Percentiles rank a stretch among this genome's conserved stretches.
Conservation (phyloP, 2,113 vertebrate genomes). For the Prionailurus bengalensis region DNA sequence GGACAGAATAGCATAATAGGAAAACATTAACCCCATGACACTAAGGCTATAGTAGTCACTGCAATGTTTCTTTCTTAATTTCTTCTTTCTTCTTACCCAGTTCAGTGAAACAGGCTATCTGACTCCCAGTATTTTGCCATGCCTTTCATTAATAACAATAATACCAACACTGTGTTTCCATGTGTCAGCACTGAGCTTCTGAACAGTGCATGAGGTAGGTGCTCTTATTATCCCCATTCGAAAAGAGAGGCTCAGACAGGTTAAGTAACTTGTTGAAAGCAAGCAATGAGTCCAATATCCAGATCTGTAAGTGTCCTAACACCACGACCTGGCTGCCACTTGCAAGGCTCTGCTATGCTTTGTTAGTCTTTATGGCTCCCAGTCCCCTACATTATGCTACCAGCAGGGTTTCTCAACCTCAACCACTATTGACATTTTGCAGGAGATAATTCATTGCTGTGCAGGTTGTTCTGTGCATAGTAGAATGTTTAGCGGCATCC, state of each 20-base stretch:
- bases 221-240: not conserved
- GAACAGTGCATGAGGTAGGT: not conserved
- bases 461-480: not conserved
- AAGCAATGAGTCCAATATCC: not conserved
- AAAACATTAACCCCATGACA: constrained; percentile 43
- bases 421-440: not conserved
- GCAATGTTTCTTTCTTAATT: constrained; percentile 23
- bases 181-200: not conserved
- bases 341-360: not conserved
- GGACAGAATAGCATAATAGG: constrained; percentile 74
- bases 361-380: not conserved
- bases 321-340: not conserved
- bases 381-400: not conserved
- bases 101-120: not conserved
- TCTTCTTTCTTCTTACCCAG: not conserved
- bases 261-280: not conserved
- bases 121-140: not conserved
- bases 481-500: not conserved
- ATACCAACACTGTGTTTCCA: not conserved
- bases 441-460: not conserved
- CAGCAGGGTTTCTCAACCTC: not conserved
- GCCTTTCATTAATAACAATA: not conserved
- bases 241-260: not conserved
- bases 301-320: not conserved
- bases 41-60: not conserved